Evolutionary conservation across 2,113 vertebrate genomes (phyloP).

Genomic region (Malurus cyaneus): DNA sequence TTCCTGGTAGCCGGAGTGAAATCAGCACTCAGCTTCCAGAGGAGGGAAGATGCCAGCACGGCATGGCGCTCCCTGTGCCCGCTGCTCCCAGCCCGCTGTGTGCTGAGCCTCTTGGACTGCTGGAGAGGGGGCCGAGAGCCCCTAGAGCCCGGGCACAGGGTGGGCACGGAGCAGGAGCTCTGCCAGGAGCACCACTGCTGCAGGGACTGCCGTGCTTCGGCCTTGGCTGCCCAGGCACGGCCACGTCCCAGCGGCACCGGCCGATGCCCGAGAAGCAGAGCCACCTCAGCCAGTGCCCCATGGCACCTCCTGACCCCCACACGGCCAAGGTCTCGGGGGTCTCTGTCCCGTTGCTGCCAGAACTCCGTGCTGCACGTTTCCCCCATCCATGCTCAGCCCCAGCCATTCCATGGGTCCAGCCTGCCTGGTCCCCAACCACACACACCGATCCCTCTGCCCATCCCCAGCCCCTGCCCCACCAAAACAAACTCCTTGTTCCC

Average conservation of each 20-base stretch:
- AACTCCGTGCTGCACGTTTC: not conserved
- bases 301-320: not conserved
- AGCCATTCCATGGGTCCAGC: not conserved
- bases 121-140: accelerated
- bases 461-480: not conserved
- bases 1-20: conserved; percentile 56
- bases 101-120: not conserved
- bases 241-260: accelerated
- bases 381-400: not conserved
- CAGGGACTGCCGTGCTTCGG: accelerated
- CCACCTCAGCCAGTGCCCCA: accelerated
- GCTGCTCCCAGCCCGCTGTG: accelerated
- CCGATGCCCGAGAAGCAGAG: not conserved
- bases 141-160: accelerated
- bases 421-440: not conserved
- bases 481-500: not conserved
- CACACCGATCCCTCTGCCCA: accelerated
- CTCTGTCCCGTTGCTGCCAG: not conserved
- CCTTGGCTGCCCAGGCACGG: not conserved
- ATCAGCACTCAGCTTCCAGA: conserved; percentile 46
- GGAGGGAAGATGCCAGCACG: not conserved
- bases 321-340: accelerated
- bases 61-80: accelerated
- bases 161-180: not conserved
- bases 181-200: not conserved